phyloP scores from a whole-genome alignment of 2,113 vertebrate species.

The Misgurnus mizolepis region DNA sequence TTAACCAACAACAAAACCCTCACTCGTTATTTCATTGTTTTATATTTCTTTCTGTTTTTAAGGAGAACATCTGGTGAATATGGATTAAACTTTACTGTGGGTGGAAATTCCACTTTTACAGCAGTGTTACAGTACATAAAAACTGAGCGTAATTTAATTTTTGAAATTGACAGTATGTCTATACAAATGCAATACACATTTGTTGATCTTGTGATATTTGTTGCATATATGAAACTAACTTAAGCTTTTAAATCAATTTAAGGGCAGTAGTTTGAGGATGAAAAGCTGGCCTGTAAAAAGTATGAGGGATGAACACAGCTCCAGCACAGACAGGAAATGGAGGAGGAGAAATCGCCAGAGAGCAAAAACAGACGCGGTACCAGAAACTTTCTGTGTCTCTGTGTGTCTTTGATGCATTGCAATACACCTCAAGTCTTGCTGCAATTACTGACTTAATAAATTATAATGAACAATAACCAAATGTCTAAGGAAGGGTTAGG shows the following conservation, averaged over 20 bases:
- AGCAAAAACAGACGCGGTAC: not conserved
- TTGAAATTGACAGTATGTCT: not conserved
- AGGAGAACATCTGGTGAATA: constrained; percentile 15
- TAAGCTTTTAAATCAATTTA: not conserved
- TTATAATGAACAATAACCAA: no score
- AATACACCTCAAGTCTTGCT: no score
- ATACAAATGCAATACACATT: not conserved
- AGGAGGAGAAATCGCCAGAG: constrained; percentile 21
- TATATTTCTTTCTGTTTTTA: constrained; percentile 9
- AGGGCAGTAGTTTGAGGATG: constrained; percentile 13
- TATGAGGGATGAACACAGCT: constrained; percentile 1
- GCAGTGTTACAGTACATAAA: not conserved
- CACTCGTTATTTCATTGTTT: not conserved
- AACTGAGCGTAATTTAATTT: not conserved
- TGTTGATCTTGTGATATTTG: not conserved
- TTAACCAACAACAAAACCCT: constrained; percentile 1
- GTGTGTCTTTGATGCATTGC: no score
- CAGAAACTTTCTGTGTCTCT: not conserved
- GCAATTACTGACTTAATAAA: no score
- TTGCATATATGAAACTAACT: constrained; percentile 2
- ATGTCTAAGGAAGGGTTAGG: no score
- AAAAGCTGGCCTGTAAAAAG: not conserved
- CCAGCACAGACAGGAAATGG: constrained; percentile 49
- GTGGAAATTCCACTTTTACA: not conserved
- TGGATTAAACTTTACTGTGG: not conserved